Conservation (phyloP, 2,113 vertebrate genomes). For the Trogon melanurus region DNA sequence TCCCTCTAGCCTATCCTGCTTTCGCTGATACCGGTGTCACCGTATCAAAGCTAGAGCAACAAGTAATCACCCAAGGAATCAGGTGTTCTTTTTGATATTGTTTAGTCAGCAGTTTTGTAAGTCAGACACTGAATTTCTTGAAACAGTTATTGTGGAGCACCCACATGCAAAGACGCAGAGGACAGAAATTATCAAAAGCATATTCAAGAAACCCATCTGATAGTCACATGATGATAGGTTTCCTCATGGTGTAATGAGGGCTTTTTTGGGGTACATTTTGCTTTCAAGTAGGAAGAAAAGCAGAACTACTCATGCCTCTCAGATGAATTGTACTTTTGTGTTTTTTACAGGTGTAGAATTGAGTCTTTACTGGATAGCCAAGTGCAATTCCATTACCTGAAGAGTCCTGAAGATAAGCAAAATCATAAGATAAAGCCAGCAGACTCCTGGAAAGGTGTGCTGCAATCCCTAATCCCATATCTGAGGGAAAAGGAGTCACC, state of each 20-base stretch:
- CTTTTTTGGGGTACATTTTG: background rate
- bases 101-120: background rate
- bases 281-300: background rate
- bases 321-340: background rate
- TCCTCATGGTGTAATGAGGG: background rate
- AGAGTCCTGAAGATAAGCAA: background rate
- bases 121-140: background rate
- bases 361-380: background rate
- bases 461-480: background rate
- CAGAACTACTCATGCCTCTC: background rate
- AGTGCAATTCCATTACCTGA: background rate
- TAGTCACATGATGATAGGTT: background rate
- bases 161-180: background rate
- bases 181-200: background rate
- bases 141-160: background rate
- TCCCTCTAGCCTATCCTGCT: background rate
- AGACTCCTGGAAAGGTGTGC: background rate
- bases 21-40: background rate
- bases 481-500: background rate
- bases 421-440: background rate
- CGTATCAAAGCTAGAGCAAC: background rate
- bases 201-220: background rate
- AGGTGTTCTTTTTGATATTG: background rate
- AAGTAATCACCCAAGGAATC: background rate
- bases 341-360: background rate